Evolutionary conservation across 2,797 vertebrate genomes (phyloP), one percentile per base, ranked within the genome.

Genomic region (Orientallactaga sibirica): DNA sequence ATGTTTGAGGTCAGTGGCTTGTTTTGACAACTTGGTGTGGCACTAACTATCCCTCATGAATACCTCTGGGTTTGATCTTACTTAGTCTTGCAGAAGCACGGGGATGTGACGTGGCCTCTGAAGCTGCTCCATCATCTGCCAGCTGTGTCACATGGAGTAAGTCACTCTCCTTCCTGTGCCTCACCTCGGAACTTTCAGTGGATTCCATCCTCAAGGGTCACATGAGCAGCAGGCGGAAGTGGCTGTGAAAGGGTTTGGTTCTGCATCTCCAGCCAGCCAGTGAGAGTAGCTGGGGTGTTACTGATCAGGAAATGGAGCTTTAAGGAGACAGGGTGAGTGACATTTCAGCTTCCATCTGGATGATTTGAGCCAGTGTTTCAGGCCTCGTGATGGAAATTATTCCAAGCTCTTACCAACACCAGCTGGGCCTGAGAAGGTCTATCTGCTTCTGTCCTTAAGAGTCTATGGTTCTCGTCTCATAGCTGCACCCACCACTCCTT

Each of bases 81-180:
- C 61, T 68, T 62, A 41, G 43, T 78, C 29, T 48, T 55, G 16
- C n/a, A 58, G 41, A 88, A 81, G 27, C 48, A 80, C 74, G 15
- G 5, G 24, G 1, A 90, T n/a, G 37, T 0, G 11, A 7, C 43
- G 7, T 19, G 61, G 8, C 43, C 0, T 27, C 2, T 18, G 7
- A 11, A 61, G 68, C 29, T 25, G 20, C n/a, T 73, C 58, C 5
- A 7, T 43, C 43, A 22, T 19, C 22, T 58, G 3, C 18, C 37
- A 24, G 27, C 37, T 86, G n/a, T 66, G 48, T 92, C 91, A 79
- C 52, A 16, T n/a, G 7, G 12, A 37, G 18, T 71, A 62, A 75
- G 37, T 80, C 22, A 27, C 62, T 81, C 29, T 48, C 1, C 48
- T 29, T 67, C 61, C 67, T 94, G 88, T 48, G 64, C 71, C 75